Percentiles rank a stretch among this genome's conserved stretches.
These are phyloP conservation scores for Lepus americanus DNA, from an alignment of 2,113 vertebrate species.

Conservation along the genomic window DNA sequence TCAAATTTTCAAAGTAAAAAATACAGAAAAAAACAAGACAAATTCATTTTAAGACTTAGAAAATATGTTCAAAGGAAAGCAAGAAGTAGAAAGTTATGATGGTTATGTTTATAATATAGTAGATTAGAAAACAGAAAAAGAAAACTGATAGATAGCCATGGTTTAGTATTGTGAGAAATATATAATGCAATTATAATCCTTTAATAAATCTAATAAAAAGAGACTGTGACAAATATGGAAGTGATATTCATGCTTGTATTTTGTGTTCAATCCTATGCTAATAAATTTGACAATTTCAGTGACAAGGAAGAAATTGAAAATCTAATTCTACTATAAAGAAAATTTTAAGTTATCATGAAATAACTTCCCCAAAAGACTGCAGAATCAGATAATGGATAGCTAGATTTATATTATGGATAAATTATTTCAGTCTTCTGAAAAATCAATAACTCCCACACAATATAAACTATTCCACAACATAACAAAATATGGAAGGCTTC, in stretches of 20 bases:
- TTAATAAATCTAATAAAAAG: conserved; percentile 61
- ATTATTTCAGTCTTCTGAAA: conserved; percentile 51
- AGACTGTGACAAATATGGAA: neutral
- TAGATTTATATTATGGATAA: conserved; percentile 36
- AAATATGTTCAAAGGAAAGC: neutral
- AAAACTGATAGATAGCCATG: neutral
- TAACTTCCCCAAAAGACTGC: conserved; percentile 36
- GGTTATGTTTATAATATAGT: neutral
- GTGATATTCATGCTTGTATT: conserved; percentile 35
- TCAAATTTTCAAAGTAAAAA: neutral
- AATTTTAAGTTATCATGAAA: conserved; percentile 51
- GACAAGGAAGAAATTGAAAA: conserved; percentile 56
- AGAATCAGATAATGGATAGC: conserved; percentile 24
- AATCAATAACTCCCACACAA: conserved; percentile 36
- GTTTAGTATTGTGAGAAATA: conserved; percentile 10
- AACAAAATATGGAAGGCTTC: neutral
- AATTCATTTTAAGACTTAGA: neutral
- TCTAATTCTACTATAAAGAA: conserved; percentile 38
- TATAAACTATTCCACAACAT: conserved; percentile 4
- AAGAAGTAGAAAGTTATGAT: neutral
- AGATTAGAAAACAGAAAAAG: conserved; percentile 1
- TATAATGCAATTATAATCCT: conserved; percentile 31
- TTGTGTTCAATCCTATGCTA: neutral
- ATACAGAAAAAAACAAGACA: neutral
- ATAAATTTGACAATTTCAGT: conserved; percentile 60